These are phyloP conservation scores for Corythucha ciliata DNA, from an alignment of 2,888 invertebrate genomes.

Conservation along the genomic window DNA sequence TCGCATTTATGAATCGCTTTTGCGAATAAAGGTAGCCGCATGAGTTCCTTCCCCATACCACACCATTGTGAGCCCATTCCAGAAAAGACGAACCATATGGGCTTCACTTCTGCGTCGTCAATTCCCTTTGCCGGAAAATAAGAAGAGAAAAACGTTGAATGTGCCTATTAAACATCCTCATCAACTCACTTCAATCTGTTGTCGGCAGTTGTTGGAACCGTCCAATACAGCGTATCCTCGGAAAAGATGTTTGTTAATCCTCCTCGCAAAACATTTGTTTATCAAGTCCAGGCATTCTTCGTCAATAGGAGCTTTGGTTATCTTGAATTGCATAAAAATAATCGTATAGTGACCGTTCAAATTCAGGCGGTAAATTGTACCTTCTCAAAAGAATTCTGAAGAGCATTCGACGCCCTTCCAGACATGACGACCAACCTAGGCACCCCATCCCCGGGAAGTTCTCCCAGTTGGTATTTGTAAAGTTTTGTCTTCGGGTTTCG, in stretches of 20 bases:
- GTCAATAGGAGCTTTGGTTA: no score
- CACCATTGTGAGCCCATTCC: constrained; percentile 70
- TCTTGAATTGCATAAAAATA: no score
- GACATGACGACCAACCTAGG: constrained; percentile 43
- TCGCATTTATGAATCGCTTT: constrained; percentile 52
- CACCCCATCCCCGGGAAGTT: constrained; percentile 31
- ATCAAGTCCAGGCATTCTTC: constrained; percentile 36
- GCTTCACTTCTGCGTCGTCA: constrained; percentile 34
- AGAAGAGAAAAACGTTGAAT: no score
- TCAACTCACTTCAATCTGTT: no score
- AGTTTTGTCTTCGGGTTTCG: constrained; percentile 40
- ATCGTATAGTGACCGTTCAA: no score
- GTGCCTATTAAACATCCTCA: no score
- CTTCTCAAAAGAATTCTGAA: constrained; percentile 39
- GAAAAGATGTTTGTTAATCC: constrained; percentile 43
- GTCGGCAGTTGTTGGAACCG: no score
- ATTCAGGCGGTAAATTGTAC: constrained; percentile 20
- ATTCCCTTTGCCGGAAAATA: no score
- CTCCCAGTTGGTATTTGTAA: constrained; percentile 8
- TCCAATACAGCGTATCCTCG: constrained; percentile 44
- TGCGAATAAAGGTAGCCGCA: constrained; percentile 57
- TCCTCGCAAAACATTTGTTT: constrained; percentile 37
- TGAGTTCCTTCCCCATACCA: constrained; percentile 56
- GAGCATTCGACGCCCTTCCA: constrained; percentile 45
- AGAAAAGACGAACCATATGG: constrained; percentile 60